A percentile compares a stretch with the other conserved stretches of the same genome.
phyloP scores from a whole-genome alignment of 1,140 invertebrate species.

The Glomeris maerens region DNA sequence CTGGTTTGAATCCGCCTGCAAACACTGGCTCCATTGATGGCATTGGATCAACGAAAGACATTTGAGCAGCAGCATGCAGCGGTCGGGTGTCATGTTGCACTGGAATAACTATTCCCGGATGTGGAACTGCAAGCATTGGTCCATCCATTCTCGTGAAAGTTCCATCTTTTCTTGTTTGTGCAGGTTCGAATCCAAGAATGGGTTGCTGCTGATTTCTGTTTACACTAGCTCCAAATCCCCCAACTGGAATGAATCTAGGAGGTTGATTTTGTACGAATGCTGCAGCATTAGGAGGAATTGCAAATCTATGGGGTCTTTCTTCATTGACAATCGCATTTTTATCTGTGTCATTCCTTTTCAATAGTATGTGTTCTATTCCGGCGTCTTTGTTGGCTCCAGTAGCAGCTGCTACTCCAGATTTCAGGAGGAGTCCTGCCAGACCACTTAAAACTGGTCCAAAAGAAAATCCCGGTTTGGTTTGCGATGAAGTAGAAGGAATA shows the following conservation, averaged over 20 bases:
- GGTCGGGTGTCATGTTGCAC: neutral
- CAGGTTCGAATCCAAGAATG: neutral
- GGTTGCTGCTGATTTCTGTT: neutral
- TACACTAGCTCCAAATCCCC: neutral
- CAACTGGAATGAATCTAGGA: constrained; percentile 1
- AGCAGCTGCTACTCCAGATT: neutral
- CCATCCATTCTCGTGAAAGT: constrained; percentile 1
- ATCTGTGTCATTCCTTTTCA: constrained; percentile 1
- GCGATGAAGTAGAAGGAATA: too few relatives aligned
- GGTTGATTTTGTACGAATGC: neutral
- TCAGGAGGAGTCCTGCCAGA: neutral
- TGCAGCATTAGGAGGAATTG: neutral
- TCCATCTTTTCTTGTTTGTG: neutral
- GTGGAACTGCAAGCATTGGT: neutral
- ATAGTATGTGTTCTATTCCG: neutral
- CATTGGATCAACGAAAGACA: neutral
- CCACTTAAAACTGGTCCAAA: neutral
- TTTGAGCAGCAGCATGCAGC: neutral
- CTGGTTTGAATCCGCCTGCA: constrained; percentile 2
- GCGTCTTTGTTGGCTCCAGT: neutral
- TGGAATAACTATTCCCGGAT: neutral
- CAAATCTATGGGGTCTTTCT: neutral
- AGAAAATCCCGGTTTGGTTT: neutral
- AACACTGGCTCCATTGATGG: constrained; percentile 2
- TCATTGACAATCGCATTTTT: neutral